Evolutionary conservation across 2,888 invertebrate species (phyloP).

Genomic region (Hyppa rectilinea): DNA sequence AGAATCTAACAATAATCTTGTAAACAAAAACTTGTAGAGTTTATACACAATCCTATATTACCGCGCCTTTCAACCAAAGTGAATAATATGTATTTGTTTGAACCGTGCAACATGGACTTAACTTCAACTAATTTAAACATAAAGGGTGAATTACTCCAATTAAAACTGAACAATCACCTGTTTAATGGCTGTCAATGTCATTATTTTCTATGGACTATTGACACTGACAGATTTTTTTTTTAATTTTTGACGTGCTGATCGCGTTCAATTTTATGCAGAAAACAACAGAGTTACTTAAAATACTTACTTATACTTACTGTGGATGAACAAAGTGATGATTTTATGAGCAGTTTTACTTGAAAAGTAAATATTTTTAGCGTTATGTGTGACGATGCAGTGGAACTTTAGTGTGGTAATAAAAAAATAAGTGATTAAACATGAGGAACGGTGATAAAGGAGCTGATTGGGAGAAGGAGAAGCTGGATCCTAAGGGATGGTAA

Average conservation of each 20-base stretch:
- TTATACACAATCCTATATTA: background rate
- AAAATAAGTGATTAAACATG: slow-evolving; percentile 69
- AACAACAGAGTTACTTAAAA: slow-evolving; percentile 44
- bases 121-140: slow-evolving; percentile 11
- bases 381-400: slow-evolving; percentile 64
- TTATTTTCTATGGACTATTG: too few relatives aligned
- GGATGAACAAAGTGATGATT: slow-evolving; percentile 3
- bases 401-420: slow-evolving; percentile 55
- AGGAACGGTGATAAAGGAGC: slow-evolving; percentile 70
- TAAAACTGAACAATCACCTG: too few relatives aligned
- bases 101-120: background rate
- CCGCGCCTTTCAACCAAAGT: slow-evolving; percentile 3
- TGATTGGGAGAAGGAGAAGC: slow-evolving; percentile 83
- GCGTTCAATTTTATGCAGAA: too few relatives aligned
- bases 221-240: too few relatives aligned
- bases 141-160: too few relatives aligned
- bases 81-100: slow-evolving; percentile 8
- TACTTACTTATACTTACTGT: background rate
- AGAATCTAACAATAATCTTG: background rate
- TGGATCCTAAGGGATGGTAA: slow-evolving; percentile 83
- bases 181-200: too few relatives aligned
- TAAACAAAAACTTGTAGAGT: background rate
- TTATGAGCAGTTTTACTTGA: slow-evolving; percentile 10
- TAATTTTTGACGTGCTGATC: too few relatives aligned
- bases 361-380: slow-evolving; percentile 10